Conservation (phyloP, 2,113 vertebrate species). For the Scartelaos histophorus region DNA sequence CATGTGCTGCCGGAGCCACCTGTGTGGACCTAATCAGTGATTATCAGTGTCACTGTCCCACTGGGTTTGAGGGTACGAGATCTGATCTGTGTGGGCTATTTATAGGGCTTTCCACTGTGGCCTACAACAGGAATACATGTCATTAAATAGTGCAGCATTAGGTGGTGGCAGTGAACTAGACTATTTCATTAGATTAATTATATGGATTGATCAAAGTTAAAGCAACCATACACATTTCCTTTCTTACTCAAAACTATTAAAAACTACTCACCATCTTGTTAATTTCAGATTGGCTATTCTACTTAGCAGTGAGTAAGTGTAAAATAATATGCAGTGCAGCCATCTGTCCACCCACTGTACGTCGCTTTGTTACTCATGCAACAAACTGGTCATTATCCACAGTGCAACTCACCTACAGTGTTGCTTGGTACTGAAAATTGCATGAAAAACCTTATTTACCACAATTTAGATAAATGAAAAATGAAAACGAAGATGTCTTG, state of each 20-base stretch:
- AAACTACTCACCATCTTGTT: too few relatives aligned
- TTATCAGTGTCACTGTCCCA: conserved; percentile 75
- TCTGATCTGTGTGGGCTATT: conserved; percentile 45
- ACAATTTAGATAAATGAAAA: not conserved
- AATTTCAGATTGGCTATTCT: too few relatives aligned
- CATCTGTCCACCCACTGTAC: too few relatives aligned
- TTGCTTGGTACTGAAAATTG: too few relatives aligned
- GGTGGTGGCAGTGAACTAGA: not conserved
- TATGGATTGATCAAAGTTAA: too few relatives aligned
- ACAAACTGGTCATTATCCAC: too few relatives aligned
- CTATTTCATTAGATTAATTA: not conserved
- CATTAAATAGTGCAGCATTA: not conserved
- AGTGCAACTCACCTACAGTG: too few relatives aligned
- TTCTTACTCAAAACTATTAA: too few relatives aligned
- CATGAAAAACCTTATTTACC: not conserved
- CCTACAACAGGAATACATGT: conserved; percentile 1
- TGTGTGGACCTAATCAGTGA: conserved; percentile 72
- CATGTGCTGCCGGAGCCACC: conserved; percentile 76
- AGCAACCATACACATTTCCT: too few relatives aligned
- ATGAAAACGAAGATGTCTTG: conserved; percentile 28
- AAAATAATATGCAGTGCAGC: too few relatives aligned
- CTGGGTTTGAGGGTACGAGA: conserved; percentile 79
- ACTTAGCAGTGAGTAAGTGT: too few relatives aligned
- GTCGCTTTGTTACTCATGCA: too few relatives aligned
- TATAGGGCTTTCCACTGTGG: conserved; percentile 8